Evolutionary conservation across 2,888 invertebrate species (phyloP), one percentile per base, ranked within the genome.

Genomic region (Gymnosoma rotundatum): DNA sequence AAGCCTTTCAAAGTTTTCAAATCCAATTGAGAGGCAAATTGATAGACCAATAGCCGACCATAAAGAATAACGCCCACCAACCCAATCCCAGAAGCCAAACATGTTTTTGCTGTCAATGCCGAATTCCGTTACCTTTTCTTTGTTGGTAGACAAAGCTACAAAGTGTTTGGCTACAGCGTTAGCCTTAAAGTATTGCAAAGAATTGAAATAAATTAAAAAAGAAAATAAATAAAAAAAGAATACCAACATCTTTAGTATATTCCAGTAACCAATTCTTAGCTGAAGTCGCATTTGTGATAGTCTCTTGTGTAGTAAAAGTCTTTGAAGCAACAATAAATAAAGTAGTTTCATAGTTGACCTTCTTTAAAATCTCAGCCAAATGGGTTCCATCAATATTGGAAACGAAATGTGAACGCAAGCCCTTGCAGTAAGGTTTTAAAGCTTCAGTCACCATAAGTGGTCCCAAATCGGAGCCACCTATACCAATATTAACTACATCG

Each of bases 71-170:
- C 99, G 95, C 88, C 99, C 99, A 48, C 99, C 99, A 60, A 99
- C 99, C 99, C 99, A 99, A 93, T 99, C 99, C 99, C 99, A 99
- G 93, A 99, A 99, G 25, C 97, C 99, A 93, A 99, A 99, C 98
- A 99, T 99, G 91, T 99, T 99, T 87, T 95, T 95, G 86, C 97
- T 95, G 92, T 98, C 97, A 89, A 99, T 99, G 18, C 99, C 99
- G 93, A 99, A 99, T 48, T 96, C 98, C 25, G 96, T 96, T n/a
- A 98, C 99, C 92, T 98, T 98, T 86, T 95, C 94, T 25, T 93
- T 95, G 92, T 99, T 99, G 0, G 99, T 99, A 5, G 99, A 99
- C 16, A 99, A 93, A 12, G 99, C 99, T 4, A 99, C 99, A 93
- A 99, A 99, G 92, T 99, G 99, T 91, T 97, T 98, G 18, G 98